phyloP scores from a whole-genome alignment of 2,113 vertebrate species.

The Casuarius casuarius region DNA sequence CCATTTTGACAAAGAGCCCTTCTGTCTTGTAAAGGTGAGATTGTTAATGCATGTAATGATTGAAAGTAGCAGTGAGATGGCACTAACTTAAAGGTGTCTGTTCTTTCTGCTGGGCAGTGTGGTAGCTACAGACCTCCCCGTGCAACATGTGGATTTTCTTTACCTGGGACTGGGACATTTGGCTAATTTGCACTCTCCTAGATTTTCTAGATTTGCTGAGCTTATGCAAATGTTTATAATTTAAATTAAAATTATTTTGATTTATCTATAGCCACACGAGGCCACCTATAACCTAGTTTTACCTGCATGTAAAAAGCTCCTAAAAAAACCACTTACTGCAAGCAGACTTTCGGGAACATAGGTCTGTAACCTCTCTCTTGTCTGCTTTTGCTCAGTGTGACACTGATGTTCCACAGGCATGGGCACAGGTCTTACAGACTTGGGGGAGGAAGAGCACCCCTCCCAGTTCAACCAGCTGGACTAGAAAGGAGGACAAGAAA shows the following conservation, averaged over 20 bases:
- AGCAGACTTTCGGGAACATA: rapidly evolving
- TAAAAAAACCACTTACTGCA: background rate
- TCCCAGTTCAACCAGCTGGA: too few relatives aligned
- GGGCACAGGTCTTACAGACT: background rate
- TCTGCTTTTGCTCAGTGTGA: rapidly evolving
- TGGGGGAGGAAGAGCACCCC: background rate
- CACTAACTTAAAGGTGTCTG: background rate
- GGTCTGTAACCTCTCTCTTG: background rate
- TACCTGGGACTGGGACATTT: conserved; percentile 7
- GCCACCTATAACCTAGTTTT: background rate
- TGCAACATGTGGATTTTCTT: background rate
- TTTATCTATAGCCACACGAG: background rate
- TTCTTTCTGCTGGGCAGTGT: background rate
- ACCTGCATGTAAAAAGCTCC: background rate
- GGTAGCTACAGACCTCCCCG: background rate
- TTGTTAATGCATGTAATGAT: background rate
- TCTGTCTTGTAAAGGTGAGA: background rate
- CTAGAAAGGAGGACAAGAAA: too few relatives aligned
- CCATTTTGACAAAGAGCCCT: background rate
- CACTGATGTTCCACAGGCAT: too few relatives aligned
- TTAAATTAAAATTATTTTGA: conserved; percentile 16
- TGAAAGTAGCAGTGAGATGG: conserved; percentile 8
- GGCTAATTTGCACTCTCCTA: background rate
- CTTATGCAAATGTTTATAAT: background rate
- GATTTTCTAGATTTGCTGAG: background rate